phyloP scores from a whole-genome alignment of 2,113 vertebrate species.

The Erpornis zantholeuca region DNA sequence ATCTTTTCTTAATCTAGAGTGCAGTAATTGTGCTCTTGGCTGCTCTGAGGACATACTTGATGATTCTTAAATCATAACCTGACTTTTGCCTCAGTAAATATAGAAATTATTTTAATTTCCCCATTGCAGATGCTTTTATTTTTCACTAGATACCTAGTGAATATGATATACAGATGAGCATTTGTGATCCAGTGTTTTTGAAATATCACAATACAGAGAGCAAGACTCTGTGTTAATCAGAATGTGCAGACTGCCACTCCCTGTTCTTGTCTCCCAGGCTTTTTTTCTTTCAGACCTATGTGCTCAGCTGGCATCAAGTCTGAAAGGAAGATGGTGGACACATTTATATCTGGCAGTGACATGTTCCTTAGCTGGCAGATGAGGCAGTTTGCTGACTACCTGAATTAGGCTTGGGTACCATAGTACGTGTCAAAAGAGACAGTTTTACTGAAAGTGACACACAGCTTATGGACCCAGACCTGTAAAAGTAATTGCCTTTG shows the following conservation, averaged over 20 bases:
- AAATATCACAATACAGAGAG: background rate
- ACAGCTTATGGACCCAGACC: conserved; percentile 14
- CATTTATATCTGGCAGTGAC: background rate
- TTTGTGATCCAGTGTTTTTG: background rate
- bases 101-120: background rate
- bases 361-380: conserved; percentile 14
- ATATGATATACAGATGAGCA: background rate
- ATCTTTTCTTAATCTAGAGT: background rate
- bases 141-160: background rate
- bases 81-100: background rate
- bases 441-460: conserved; percentile 30
- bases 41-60: background rate
- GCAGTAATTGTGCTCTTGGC: conserved; percentile 4
- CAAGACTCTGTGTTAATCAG: background rate
- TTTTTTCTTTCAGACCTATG: background rate
- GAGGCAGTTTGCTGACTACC: conserved; percentile 30
- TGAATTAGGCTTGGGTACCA: conserved; percentile 40
- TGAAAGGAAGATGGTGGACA: background rate
- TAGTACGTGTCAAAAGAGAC: conserved; percentile 20
- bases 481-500: conserved; percentile 36
- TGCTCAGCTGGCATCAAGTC: background rate
- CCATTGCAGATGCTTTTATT: background rate
- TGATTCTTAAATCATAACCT: conserved; percentile 8
- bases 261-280: rapidly evolving
- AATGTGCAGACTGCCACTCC: background rate